These are phyloP conservation scores for Parotia lawesii DNA, from an alignment of 2,113 vertebrate species.

Conservation along the genomic window DNA sequence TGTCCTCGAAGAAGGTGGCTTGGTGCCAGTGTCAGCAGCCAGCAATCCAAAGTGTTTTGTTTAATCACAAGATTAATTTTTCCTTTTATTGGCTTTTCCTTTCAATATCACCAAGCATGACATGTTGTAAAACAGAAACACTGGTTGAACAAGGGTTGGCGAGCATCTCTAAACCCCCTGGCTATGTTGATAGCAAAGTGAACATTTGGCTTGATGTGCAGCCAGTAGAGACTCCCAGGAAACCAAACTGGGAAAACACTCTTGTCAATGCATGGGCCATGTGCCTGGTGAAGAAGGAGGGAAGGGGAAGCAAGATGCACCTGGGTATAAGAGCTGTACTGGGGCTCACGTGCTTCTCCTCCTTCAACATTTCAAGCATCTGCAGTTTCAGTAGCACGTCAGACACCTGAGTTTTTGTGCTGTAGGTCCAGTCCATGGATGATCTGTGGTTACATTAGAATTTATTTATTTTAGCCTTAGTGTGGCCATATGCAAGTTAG, in stretches of 20 bases:
- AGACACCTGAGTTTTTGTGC: background rate
- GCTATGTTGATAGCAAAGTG: constrained; percentile 38
- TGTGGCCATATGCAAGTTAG: background rate
- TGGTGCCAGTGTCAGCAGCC: constrained; percentile 38
- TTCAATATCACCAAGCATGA: constrained; percentile 41
- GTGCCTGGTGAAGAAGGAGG: background rate
- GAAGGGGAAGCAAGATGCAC: background rate
- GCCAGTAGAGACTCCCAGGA: constrained; percentile 38
- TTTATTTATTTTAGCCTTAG: background rate
- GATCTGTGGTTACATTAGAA: background rate
- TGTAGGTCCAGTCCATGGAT: background rate
- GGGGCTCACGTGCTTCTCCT: background rate
- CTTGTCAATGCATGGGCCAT: background rate
- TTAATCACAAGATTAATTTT: constrained; percentile 62
- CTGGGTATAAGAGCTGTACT: background rate
- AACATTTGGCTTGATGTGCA: constrained; percentile 53
- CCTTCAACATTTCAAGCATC: background rate
- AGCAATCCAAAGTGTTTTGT: constrained; percentile 7
- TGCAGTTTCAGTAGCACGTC: background rate
- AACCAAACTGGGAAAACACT: background rate
- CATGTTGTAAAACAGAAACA: constrained; percentile 50
- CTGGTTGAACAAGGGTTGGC: constrained; percentile 49
- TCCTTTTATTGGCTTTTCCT: constrained; percentile 51
- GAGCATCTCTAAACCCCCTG: constrained; percentile 18
- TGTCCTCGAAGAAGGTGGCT: background rate